Evolutionary conservation across 2,113 vertebrate species (phyloP).

Genomic region (Campylomormyrus numenius): DNA sequence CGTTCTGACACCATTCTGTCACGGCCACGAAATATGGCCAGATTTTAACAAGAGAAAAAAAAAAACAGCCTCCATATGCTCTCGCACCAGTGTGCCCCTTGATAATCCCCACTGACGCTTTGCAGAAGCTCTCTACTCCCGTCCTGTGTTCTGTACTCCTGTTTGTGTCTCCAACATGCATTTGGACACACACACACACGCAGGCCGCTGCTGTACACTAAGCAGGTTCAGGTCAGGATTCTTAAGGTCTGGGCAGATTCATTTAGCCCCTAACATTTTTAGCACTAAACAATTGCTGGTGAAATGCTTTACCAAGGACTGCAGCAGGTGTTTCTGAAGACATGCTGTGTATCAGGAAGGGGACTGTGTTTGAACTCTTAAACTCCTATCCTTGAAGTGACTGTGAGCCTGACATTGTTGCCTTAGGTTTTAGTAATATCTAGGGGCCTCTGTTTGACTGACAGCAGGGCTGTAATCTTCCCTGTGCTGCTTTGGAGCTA

Average conservation of each 20-base stretch:
- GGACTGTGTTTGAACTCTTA: not conserved
- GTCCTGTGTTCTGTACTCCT: not conserved
- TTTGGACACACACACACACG: not conserved
- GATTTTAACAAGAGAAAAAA: not conserved
- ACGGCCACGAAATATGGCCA: not conserved
- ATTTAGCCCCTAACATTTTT: not conserved
- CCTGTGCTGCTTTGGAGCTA: not conserved
- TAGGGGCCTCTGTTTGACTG: not conserved
- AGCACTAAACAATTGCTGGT: not conserved
- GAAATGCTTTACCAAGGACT: not conserved
- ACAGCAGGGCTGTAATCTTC: not conserved
- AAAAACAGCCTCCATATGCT: not conserved
- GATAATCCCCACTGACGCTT: not conserved
- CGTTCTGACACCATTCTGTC: conserved; percentile 7
- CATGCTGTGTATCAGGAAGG: not conserved
- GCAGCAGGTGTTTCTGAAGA: not conserved
- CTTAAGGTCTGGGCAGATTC: not conserved
- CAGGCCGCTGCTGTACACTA: not conserved
- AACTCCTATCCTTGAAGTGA: not conserved
- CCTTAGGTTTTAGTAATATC: not conserved
- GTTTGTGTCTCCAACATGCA: not conserved
- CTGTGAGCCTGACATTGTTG: not conserved
- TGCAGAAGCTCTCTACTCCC: not conserved
- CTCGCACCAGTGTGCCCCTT: not conserved
- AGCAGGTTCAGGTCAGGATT: not conserved